phyloP scores from a whole-genome alignment of 2,113 vertebrate species.

The Nettapus auritus region DNA sequence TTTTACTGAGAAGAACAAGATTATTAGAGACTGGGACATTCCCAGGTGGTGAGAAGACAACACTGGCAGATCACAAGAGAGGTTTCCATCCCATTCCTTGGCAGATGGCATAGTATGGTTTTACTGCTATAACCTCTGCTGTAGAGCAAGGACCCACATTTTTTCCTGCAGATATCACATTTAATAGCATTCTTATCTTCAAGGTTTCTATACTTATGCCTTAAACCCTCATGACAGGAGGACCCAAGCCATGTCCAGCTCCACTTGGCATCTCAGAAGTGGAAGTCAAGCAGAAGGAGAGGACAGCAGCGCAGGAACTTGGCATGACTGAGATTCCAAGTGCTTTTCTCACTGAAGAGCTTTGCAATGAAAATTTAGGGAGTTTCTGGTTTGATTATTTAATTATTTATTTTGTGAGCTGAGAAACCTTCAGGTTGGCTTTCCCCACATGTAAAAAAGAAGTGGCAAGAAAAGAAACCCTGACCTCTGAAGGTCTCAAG shows the following conservation, averaged over 20 bases:
- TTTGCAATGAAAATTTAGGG: not conserved
- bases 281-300: not conserved
- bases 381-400: not conserved
- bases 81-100: not conserved
- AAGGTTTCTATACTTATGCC: not conserved
- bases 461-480: not conserved
- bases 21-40: not conserved
- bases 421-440: not conserved
- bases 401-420: not conserved
- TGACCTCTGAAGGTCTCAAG: not conserved
- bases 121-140: not conserved
- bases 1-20: not conserved
- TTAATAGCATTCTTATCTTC: not conserved
- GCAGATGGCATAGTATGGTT: accelerated
- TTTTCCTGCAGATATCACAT: not conserved
- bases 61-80: not conserved
- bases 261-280: not conserved
- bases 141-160: not conserved
- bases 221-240: not conserved
- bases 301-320: not conserved
- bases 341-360: not conserved
- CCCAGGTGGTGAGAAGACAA: not conserved
- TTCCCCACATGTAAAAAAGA: not conserved
- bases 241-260: not conserved
- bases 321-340: not conserved